These are phyloP conservation scores for Amphiprion clarkii DNA, from an alignment of 2,797 vertebrate genomes.

Conservation along the genomic window DNA sequence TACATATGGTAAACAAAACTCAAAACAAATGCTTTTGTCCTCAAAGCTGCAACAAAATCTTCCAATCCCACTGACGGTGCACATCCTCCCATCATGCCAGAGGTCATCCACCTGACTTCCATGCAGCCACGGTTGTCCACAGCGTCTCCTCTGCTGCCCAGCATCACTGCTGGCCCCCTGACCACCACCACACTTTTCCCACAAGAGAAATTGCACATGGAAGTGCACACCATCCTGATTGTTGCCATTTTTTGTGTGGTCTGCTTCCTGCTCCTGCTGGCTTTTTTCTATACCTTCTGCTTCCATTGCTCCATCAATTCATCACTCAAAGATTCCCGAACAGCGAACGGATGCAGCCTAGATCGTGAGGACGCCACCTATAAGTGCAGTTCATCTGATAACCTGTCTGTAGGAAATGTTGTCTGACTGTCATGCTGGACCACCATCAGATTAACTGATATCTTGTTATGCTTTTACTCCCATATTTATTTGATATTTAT, in stretches of 20 bases:
- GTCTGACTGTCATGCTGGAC: slow-evolving; percentile 65
- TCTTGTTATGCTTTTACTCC: slow-evolving; percentile 26
- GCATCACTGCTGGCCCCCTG: slow-evolving; percentile 8
- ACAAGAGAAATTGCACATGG: slow-evolving; percentile 58
- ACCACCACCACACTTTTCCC: slow-evolving; percentile 43
- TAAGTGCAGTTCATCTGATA: slow-evolving; percentile 78
- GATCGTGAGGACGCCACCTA: slow-evolving; percentile 84
- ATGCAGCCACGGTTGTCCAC: slow-evolving; percentile 20
- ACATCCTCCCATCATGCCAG: slow-evolving; percentile 51
- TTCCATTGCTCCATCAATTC: slow-evolving; percentile 79
- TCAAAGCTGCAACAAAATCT: slow-evolving; percentile 11
- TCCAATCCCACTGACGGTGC: neutral
- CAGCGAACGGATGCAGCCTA: slow-evolving; percentile 45
- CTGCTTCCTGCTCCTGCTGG: slow-evolving; percentile 83
- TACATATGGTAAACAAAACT: neutral
- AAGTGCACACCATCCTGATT: slow-evolving; percentile 76
- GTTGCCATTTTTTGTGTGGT: slow-evolving; percentile 80
- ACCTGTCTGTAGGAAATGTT: slow-evolving; percentile 71
- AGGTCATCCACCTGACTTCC: slow-evolving; percentile 44
- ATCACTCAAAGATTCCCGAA: slow-evolving; percentile 50
- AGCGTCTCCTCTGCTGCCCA: slow-evolving; percentile 24
- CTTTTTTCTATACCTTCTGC: slow-evolving; percentile 83
- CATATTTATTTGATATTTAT: slow-evolving; percentile 13
- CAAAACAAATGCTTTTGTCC: neutral
- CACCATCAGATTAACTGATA: neutral